These are phyloP conservation scores for Nematostella vectensis DNA, from an alignment of 92 coral and sea anemone genomes.

Conservation along the genomic window DNA sequence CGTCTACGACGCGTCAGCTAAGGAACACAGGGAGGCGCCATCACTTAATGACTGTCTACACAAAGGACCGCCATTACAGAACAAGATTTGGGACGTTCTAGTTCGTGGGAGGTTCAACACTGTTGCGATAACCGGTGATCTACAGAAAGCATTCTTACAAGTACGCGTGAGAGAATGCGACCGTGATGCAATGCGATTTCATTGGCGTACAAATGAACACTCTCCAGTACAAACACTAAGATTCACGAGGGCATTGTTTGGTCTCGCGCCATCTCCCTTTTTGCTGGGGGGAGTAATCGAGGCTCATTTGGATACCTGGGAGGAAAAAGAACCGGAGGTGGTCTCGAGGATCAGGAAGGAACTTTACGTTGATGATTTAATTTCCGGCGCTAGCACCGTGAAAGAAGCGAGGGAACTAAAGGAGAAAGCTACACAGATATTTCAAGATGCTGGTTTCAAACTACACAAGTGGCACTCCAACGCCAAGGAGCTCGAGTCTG, in stretches of 20 bases:
- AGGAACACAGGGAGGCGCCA: conserved; percentile 14
- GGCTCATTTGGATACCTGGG: conserved; percentile 19
- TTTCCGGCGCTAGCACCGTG: conserved; percentile 27
- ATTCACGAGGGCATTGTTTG: conserved; percentile 6
- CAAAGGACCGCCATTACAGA: conserved; percentile 30
- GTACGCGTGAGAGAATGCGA: neutral
- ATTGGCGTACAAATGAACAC: neutral
- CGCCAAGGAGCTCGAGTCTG: conserved; percentile 22
- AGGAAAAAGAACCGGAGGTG: conserved; percentile 16
- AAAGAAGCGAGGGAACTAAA: conserved; percentile 27
- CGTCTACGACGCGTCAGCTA: conserved; percentile 33
- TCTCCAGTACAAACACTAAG: neutral
- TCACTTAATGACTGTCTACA: conserved; percentile 20
- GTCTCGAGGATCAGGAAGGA: conserved; percentile 21
- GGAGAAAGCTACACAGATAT: conserved; percentile 14
- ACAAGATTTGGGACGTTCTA: conserved; percentile 20
- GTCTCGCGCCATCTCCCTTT: conserved; percentile 38
- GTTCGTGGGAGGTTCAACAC: conserved; percentile 19
- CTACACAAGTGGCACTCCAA: conserved; percentile 50
- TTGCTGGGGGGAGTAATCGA: conserved; percentile 35
- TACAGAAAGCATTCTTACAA: conserved; percentile 21
- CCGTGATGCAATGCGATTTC: neutral
- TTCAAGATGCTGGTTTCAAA: conserved; percentile 23
- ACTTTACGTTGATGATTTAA: conserved; percentile 37
- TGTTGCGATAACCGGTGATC: conserved; percentile 18